Evolutionary conservation across 2,113 vertebrate species (phyloP).

Genomic region (Hiodon tergisus): DNA sequence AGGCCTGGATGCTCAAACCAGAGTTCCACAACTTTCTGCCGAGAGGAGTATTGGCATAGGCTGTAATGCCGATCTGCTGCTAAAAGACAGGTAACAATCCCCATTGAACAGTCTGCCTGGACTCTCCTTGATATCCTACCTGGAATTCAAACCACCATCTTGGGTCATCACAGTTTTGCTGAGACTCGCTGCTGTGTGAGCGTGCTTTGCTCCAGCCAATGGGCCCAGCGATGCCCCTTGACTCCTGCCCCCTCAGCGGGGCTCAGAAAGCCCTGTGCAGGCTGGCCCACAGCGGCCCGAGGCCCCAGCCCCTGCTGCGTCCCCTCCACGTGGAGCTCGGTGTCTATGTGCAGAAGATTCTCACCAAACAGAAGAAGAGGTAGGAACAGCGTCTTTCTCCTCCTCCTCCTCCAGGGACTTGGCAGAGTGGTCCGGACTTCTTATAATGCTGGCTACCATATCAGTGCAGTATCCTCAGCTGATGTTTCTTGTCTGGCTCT

Average conservation of each 20-base stretch:
- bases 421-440: no score
- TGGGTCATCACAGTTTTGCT: no score
- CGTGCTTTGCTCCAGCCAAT: neutral
- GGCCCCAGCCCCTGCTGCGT: constrained; percentile 57
- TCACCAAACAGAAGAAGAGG: constrained; percentile 63
- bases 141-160: neutral
- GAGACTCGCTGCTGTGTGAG: neutral
- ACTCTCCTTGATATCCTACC: neutral
- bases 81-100: neutral
- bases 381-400: constrained; percentile 31
- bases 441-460: no score
- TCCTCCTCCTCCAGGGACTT: neutral
- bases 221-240: constrained; percentile 42
- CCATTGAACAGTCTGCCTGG: neutral
- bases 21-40: neutral
- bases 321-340: constrained; percentile 67
- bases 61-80: neutral
- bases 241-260: constrained; percentile 56
- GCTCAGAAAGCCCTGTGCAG: constrained; percentile 68
- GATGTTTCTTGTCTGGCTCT: neutral
- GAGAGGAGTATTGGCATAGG: neutral
- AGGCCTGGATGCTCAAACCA: neutral
- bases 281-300: constrained; percentile 59
- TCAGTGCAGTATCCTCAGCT: neutral
- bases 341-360: constrained; percentile 60